Evolutionary conservation across 1,140 invertebrate genomes (phyloP).

Genomic region (Drosophila pruinosa): DNA sequence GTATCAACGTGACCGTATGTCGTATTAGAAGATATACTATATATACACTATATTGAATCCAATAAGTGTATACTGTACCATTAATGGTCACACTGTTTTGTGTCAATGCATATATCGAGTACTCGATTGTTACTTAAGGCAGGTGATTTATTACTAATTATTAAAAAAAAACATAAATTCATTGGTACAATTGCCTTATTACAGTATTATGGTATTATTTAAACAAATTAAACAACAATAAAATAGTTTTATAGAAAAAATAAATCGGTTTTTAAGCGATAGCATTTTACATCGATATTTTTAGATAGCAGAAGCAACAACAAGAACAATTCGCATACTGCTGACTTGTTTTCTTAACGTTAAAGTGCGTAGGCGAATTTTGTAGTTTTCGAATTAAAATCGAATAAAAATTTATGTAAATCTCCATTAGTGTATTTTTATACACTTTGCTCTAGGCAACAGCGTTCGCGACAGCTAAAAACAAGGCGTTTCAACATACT

Average conservation of each 20-base stretch:
- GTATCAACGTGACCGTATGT: too few relatives aligned
- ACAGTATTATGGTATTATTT: background rate
- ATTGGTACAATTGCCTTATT: too few relatives aligned
- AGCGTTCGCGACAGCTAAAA: conserved; percentile 45
- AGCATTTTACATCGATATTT: background rate
- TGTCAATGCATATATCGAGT: background rate
- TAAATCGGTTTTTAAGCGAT: background rate
- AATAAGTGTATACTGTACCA: too few relatives aligned
- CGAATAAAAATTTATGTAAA: conserved; percentile 29
- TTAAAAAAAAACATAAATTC: too few relatives aligned
- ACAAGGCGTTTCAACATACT: conserved; percentile 25
- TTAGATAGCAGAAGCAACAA: conserved; percentile 8
- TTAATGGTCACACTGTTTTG: too few relatives aligned
- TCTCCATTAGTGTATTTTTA: conserved; percentile 7
- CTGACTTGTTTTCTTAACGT: conserved; percentile 36
- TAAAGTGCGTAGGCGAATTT: conserved; percentile 65
- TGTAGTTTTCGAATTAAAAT: conserved; percentile 46
- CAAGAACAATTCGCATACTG: conserved; percentile 20
- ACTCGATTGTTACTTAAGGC: background rate
- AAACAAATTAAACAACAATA: background rate
- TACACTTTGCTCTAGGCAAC: conserved; percentile 40
- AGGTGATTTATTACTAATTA: background rate
- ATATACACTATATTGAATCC: too few relatives aligned
- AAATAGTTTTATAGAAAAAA: background rate
- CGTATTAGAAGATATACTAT: too few relatives aligned